phyloP scores from a whole-genome alignment of 1,140 invertebrate genomes.

The Hirudo medicinalis region DNA sequence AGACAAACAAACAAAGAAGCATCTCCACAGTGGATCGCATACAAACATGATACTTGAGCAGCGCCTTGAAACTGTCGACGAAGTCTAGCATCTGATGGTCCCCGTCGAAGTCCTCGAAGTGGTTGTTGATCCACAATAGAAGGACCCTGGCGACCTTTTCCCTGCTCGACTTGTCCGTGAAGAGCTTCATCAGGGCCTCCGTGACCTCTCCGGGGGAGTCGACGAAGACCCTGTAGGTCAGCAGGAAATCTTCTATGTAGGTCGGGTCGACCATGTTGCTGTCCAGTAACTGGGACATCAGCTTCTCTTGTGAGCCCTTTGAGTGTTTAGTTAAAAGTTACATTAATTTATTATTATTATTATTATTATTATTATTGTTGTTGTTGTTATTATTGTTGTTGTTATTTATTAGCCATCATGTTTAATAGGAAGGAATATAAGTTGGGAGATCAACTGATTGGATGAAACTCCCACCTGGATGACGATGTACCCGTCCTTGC shows the following conservation, averaged over 20 bases:
- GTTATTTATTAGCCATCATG: too few species aligned
- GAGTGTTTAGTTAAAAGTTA: neutral
- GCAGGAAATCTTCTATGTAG: slow-evolving; percentile 92
- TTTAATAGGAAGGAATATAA: too few species aligned
- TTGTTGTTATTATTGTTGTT: too few species aligned
- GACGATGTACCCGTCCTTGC: slow-evolving; percentile 6
- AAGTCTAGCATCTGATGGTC: slow-evolving; percentile 92
- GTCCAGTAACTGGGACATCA: slow-evolving; percentile 85
- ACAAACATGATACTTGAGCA: slow-evolving; percentile 37
- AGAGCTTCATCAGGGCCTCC: slow-evolving; percentile 74
- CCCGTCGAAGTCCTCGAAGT: slow-evolving; percentile 97
- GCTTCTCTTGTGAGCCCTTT: slow-evolving; percentile 68
- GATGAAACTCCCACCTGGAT: neutral
- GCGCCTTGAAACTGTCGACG: slow-evolving; percentile 73
- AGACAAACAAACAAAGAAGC: too few species aligned
- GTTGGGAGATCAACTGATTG: too few species aligned
- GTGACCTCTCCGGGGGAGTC: slow-evolving; percentile 68
- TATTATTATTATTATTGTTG: too few species aligned
- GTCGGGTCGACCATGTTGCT: slow-evolving; percentile 75
- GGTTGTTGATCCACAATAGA: slow-evolving; percentile 94
- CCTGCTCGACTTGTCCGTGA: slow-evolving; percentile 30
- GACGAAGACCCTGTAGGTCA: slow-evolving; percentile 91
- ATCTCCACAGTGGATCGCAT: too few species aligned
- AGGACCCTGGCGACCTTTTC: slow-evolving; percentile 76
- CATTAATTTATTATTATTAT: too few species aligned